Base-by-base conservation (phyloP, 2,797 vertebrate species). In the Onychomys arenicola region DNA sequence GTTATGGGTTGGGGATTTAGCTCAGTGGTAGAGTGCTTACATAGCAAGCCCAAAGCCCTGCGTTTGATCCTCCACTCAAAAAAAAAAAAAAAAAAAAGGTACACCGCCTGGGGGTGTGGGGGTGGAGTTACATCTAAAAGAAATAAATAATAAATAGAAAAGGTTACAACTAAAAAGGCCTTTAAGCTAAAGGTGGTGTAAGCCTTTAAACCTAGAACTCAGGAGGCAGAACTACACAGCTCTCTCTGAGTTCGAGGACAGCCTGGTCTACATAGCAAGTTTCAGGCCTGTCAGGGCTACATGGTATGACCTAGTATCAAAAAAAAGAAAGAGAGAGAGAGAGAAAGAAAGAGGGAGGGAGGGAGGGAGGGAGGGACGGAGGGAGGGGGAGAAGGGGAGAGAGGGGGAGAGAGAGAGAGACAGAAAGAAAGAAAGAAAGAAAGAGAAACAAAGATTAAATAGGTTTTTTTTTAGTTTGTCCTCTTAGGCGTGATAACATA, bases 121-220 rank as follows among this genome's bases (percentile, higher is more conserved):
- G n/a, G n/a, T n/a, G n/a, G n/a, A n/a, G 57, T 57, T 57, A 21
- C 19, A 57, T 57, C 57, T 57, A 57, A 57, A 57, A 57, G 5
- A 57, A 57, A 57, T 19, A 57, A 57, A 57, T 13, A 19, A 19
- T 49, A 49, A 49, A 52, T 13, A 52, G 17, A 57, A 57, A 82
- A 55, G 52, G n/a, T 87, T 93, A 87, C 88, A 84, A 52, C 71
- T 73, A 88, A 90, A 96, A 88, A 40, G 37, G 7, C 4, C 65
- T 96, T 92, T 55, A 80, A 52, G 55, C 55, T 82, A 82, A n/a
- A 59, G n/a, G 55, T 82, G 55, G n/a, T 59, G 1, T 21, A 59
- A 9, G 12, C 21, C 78, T 82, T 59, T 59, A 59, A 25, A 57
- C 19, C 55, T 21, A 37, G 34, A 17, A 37, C 77, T 81, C 19